phyloP scores from a whole-genome alignment of 1,140 invertebrate species.

The Tetramorium simillimum region DNA sequence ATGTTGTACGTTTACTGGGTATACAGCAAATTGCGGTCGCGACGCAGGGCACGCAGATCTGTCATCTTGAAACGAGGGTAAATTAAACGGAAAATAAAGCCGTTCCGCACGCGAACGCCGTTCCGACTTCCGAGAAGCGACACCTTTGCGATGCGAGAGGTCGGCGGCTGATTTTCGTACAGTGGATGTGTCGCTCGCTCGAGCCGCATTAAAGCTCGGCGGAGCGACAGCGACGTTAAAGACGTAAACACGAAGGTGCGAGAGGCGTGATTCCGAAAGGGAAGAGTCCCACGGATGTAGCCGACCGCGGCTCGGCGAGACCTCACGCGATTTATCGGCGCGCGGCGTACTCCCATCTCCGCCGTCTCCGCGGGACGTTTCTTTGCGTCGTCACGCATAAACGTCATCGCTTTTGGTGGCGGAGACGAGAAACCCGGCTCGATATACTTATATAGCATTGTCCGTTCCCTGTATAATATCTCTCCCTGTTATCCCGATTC shows the following conservation, averaged over 20 bases:
- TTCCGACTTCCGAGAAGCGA: background rate
- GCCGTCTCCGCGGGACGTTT: constrained; percentile 19
- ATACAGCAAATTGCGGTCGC: no score
- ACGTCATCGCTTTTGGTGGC: constrained; percentile 39
- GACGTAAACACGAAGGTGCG: background rate
- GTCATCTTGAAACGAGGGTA: background rate
- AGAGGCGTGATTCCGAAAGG: background rate
- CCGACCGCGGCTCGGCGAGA: background rate
- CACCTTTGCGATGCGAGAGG: background rate
- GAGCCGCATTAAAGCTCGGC: background rate
- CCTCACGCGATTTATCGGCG: background rate
- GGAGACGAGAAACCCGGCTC: constrained; percentile 4
- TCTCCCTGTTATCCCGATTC: constrained; percentile 33
- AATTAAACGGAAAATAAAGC: background rate
- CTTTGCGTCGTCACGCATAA: constrained; percentile 18
- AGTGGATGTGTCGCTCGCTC: background rate
- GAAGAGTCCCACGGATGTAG: background rate
- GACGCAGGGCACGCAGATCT: no score
- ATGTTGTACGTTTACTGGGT: no score
- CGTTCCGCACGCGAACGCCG: no score
- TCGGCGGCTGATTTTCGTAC: background rate
- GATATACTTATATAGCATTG: constrained; percentile 43
- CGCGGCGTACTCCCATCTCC: background rate
- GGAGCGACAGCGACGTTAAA: no score
- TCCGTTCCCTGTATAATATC: constrained; percentile 33